Conservation (phyloP, 2,888 invertebrate genomes). For the Andricus curvator region DNA sequence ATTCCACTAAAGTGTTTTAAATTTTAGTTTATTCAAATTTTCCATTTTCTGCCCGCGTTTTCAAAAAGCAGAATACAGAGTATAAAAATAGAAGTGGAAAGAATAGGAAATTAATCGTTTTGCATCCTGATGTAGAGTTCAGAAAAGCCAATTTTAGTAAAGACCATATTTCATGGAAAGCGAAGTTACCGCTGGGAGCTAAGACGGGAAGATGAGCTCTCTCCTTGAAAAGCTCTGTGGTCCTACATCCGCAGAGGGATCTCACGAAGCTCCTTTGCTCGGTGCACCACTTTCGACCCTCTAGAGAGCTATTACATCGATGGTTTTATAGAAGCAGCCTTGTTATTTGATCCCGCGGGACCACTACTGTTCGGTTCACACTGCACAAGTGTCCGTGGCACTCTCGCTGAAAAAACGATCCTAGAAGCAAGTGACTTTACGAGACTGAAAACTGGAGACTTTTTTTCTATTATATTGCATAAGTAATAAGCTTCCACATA, state of each 20-base stretch:
- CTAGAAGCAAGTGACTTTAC: background rate
- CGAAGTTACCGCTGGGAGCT: background rate
- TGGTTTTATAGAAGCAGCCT: slow-evolving; percentile 32
- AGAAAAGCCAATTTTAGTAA: background rate
- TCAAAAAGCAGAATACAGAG: background rate
- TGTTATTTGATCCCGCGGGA: slow-evolving; percentile 24
- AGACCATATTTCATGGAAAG: slow-evolving; percentile 31
- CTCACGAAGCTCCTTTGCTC: slow-evolving; percentile 18
- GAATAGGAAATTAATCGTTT: slow-evolving; percentile 12
- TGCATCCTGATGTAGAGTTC: background rate
- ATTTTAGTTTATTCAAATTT: background rate
- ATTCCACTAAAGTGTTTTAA: background rate
- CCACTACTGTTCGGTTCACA: slow-evolving; percentile 19
- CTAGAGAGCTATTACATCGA: slow-evolving; percentile 38
- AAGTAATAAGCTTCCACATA: background rate
- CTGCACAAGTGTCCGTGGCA: background rate
- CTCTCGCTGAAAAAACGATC: background rate
- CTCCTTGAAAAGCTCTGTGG: slow-evolving; percentile 21
- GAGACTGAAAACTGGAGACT: background rate
- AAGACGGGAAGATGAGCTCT: slow-evolving; percentile 22
- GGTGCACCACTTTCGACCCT: slow-evolving; percentile 24
- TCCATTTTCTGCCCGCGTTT: background rate
- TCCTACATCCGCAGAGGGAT: slow-evolving; percentile 33
- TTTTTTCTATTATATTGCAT: background rate
- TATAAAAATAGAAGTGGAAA: background rate